Percentiles rank a stretch among this genome's conserved stretches.
Evolutionary conservation across 2,888 invertebrate genomes (phyloP).

Genomic region (Macaria notata): DNA sequence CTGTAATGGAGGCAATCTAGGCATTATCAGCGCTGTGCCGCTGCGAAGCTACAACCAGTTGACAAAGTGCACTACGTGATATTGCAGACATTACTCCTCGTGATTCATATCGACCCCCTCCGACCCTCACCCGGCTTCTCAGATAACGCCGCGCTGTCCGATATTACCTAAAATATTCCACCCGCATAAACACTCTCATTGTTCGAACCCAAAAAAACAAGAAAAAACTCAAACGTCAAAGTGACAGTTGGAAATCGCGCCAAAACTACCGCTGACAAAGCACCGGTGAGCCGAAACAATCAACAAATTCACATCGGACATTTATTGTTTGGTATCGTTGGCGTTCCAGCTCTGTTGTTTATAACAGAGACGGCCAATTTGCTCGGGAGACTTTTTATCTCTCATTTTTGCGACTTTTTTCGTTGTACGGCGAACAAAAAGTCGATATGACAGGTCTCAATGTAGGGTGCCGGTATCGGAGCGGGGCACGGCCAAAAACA

Average conservation of each 20-base stretch:
- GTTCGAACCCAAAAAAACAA: slow-evolving; percentile 35
- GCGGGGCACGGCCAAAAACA: slow-evolving; percentile 69
- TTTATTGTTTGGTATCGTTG: slow-evolving; percentile 78
- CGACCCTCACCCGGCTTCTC: slow-evolving; percentile 52
- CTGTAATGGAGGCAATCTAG: slow-evolving; percentile 64
- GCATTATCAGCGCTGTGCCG: slow-evolving; percentile 70
- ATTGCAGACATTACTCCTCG: slow-evolving; percentile 80
- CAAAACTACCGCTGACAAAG: slow-evolving; percentile 70
- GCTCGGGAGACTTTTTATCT: slow-evolving; percentile 77
- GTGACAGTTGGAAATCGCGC: slow-evolving; percentile 64
- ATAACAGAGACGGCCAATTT: slow-evolving; percentile 80
- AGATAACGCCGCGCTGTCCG: slow-evolving; percentile 53
- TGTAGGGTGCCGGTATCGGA: slow-evolving; percentile 66
- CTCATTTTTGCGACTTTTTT: slow-evolving; percentile 62
- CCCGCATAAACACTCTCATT: slow-evolving; percentile 40
- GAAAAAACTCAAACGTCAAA: slow-evolving; percentile 56
- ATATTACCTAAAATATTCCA: slow-evolving; percentile 30
- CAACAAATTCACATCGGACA: slow-evolving; percentile 77
- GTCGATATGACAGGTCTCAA: slow-evolving; percentile 79
- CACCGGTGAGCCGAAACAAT: slow-evolving; percentile 70
- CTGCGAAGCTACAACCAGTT: slow-evolving; percentile 77
- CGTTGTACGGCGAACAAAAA: slow-evolving; percentile 70
- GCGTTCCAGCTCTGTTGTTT: slow-evolving; percentile 80
- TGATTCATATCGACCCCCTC: slow-evolving; percentile 76
- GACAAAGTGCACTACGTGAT: slow-evolving; percentile 83